Percentiles rank a stretch among this genome's conserved stretches.
Conservation (phyloP, 2,113 vertebrate genomes). For the Oncorhynchus gorbuscha region DNA sequence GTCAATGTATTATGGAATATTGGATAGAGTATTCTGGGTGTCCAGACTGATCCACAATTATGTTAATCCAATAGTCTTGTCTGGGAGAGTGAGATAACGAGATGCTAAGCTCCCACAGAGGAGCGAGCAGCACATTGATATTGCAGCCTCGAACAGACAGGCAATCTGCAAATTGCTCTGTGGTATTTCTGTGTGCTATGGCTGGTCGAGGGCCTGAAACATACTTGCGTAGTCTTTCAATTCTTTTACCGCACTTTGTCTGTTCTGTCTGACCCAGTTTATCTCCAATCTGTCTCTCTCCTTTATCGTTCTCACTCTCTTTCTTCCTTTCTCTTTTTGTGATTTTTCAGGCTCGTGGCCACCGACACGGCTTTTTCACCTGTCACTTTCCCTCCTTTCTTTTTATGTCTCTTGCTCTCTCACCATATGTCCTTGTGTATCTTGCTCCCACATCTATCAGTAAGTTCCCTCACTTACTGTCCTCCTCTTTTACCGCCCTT, state of each 20-base stretch:
- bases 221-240: slow-evolving; percentile 20
- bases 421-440: not conserved
- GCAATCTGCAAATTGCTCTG: slow-evolving; percentile 39
- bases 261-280: not conserved
- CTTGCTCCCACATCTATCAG: not conserved
- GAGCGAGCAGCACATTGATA: slow-evolving; percentile 40
- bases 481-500: not conserved
- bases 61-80: slow-evolving; percentile 53
- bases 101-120: slow-evolving; percentile 51
- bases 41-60: slow-evolving; percentile 43
- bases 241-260: slow-evolving; percentile 20
- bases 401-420: not conserved
- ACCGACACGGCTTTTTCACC: slow-evolving; percentile 27
- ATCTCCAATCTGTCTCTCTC: slow-evolving; percentile 19
- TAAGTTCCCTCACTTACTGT: not conserved
- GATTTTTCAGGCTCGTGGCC: no score
- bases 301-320: slow-evolving; percentile 44
- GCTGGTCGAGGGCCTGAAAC: slow-evolving; percentile 31
- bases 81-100: slow-evolving; percentile 58
- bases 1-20: slow-evolving; percentile 8
- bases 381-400: slow-evolving; percentile 32
- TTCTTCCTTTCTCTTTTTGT: slow-evolving; percentile 9
- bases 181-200: slow-evolving; percentile 49
- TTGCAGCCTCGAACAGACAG: slow-evolving; percentile 38
- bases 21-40: slow-evolving; percentile 25